These are phyloP conservation scores for Sprattus sprattus DNA, from an alignment of 2,113 vertebrate species.

Conservation along the genomic window DNA sequence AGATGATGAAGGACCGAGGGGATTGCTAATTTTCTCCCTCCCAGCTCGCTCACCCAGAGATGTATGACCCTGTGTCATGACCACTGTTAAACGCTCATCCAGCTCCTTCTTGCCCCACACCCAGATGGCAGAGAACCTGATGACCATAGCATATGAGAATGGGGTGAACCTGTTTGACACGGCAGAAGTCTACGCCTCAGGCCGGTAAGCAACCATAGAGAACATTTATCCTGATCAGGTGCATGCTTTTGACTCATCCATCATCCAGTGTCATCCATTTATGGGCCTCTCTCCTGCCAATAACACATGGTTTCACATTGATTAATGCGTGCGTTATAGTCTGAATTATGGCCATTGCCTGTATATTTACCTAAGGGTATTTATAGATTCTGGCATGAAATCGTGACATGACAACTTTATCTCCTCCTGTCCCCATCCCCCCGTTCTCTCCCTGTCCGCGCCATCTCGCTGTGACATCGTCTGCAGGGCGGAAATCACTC, in stretches of 20 bases:
- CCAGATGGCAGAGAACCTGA: conserved; percentile 90
- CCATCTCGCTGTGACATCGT: conserved; percentile 12
- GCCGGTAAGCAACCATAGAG: conserved; percentile 76
- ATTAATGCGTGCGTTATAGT: neutral
- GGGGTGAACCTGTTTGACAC: conserved; percentile 97
- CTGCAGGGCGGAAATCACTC: conserved; percentile 73
- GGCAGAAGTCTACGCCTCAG: conserved; percentile 94
- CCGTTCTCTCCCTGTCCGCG: neutral
- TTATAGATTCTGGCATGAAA: neutral
- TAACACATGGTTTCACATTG: neutral
- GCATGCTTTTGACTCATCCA: neutral
- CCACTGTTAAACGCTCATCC: neutral
- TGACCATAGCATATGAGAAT: conserved; percentile 95
- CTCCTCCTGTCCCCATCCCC: neutral
- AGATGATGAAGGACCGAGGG: no score
- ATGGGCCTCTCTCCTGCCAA: neutral
- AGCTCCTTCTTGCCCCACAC: neutral
- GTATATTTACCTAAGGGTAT: neutral
- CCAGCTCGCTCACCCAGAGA: no score
- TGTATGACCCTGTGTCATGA: neutral
- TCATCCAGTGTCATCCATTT: neutral
- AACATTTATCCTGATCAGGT: neutral
- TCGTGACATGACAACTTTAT: neutral
- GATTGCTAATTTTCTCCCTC: no score
- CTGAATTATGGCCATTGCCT: neutral